Evolutionary conservation across 2,113 vertebrate species (phyloP).

Genomic region (Chinchilla lanigera): DNA sequence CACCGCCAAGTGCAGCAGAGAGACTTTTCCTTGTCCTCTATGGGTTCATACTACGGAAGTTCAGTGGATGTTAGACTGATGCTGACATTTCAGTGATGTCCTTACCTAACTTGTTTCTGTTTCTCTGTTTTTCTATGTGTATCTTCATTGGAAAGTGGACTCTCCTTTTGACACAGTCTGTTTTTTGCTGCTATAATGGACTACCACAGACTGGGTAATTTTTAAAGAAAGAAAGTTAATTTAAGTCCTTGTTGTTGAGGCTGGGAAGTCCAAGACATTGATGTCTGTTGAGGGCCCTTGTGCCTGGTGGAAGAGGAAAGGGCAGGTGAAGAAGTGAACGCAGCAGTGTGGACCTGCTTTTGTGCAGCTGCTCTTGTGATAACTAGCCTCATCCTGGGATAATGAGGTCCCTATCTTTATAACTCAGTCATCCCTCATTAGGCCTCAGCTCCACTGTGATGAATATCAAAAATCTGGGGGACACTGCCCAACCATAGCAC

Average conservation of each 20-base stretch:
- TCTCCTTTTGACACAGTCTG: neutral
- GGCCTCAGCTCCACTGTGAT: neutral
- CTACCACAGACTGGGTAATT: neutral
- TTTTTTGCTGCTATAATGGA: neutral
- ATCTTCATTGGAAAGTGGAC: neutral
- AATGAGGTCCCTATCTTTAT: neutral
- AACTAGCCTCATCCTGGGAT: neutral
- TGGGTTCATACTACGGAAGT: neutral
- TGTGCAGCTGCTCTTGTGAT: neutral
- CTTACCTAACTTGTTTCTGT: neutral
- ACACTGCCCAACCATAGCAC: neutral
- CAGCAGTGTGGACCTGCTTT: neutral
- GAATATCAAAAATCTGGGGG: neutral
- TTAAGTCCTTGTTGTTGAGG: neutral
- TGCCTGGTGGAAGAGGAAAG: neutral
- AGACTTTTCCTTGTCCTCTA: neutral
- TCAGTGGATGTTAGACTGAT: rapidly evolving
- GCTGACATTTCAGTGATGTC: neutral
- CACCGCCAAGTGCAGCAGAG: neutral
- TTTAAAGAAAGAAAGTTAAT: neutral
- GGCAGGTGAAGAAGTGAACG: neutral
- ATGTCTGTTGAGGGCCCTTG: neutral
- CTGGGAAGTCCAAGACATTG: neutral
- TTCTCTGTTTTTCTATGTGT: neutral
- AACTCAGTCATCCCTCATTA: neutral